Evolutionary conservation across 2,797 vertebrate genomes (phyloP).

Genomic region (Orestias chungarensis): DNA sequence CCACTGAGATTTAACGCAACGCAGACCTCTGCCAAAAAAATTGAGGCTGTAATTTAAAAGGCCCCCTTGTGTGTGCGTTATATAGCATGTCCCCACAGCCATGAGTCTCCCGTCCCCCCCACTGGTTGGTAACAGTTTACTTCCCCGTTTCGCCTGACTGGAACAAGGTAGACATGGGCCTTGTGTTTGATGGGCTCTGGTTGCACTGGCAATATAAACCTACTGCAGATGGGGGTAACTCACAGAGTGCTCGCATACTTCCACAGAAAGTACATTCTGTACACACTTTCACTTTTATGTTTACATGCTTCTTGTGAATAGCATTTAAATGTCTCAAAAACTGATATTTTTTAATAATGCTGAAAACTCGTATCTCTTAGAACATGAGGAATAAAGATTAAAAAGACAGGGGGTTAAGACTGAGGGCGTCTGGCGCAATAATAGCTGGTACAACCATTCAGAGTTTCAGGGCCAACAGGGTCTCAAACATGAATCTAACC

Average conservation of each 20-base stretch:
- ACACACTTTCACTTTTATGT: neutral
- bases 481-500: slow-evolving; percentile 72
- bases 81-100: slow-evolving; percentile 38
- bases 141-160: slow-evolving; percentile 71
- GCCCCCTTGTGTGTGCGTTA: slow-evolving; percentile 55
- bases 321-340: slow-evolving; percentile 8
- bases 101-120: slow-evolving; percentile 15
- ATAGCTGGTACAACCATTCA: slow-evolving; percentile 52
- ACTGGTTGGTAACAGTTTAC: slow-evolving; percentile 43
- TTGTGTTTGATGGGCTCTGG: slow-evolving; percentile 51
- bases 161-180: slow-evolving; percentile 56
- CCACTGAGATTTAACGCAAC: slow-evolving; percentile 59
- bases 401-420: slow-evolving; percentile 28
- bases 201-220: slow-evolving; percentile 60
- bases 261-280: neutral
- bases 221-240: slow-evolving; percentile 45
- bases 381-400: slow-evolving; percentile 19
- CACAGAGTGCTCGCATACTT: slow-evolving; percentile 31
- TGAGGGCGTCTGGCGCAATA: slow-evolving; percentile 61
- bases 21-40: slow-evolving; percentile 48
- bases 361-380: neutral
- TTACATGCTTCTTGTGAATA: neutral
- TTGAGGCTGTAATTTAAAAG: slow-evolving; percentile 60
- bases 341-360: slow-evolving; percentile 11
- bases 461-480: slow-evolving; percentile 67